phyloP scores from a whole-genome alignment of 2,797 vertebrate species.

The Lerista edwardsae region DNA sequence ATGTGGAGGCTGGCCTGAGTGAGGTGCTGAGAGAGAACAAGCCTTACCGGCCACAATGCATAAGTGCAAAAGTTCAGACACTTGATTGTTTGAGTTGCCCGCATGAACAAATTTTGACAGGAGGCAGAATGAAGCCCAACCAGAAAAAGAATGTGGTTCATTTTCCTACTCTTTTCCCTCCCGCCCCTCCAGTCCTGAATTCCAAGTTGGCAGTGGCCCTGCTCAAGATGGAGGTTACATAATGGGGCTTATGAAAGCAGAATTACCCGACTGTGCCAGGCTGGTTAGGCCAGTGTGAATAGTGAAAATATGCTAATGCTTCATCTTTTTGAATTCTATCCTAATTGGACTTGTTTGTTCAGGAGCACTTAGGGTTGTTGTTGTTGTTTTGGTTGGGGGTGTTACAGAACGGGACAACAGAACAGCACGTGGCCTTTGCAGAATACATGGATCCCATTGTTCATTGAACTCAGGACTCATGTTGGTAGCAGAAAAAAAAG shows the following conservation, averaged over 20 bases:
- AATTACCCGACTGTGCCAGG: conserved; percentile 55
- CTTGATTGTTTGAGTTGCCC: conserved; percentile 32
- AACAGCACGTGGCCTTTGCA: not conserved
- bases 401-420: not conserved
- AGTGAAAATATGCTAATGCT: conserved; percentile 28
- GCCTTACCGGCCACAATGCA: conserved; percentile 37
- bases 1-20: not conserved
- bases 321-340: conserved; percentile 19
- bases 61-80: conserved; percentile 32
- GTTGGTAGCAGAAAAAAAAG: not conserved
- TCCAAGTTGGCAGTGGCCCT: conserved; percentile 66
- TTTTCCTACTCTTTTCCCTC: not conserved
- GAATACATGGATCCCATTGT: conserved; percentile 10
- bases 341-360: conserved; percentile 30
- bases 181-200: not conserved
- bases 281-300: conserved; percentile 38
- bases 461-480: not conserved
- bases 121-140: conserved; percentile 56
- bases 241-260: conserved; percentile 74
- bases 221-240: conserved; percentile 74
- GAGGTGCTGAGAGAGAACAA: not conserved
- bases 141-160: conserved; percentile 34
- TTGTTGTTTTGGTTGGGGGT: not conserved
- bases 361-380: not conserved
- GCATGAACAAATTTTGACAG: conserved; percentile 36